phyloP scores from a whole-genome alignment of 2,888 invertebrate genomes.

The Mactromeris polynyma region DNA sequence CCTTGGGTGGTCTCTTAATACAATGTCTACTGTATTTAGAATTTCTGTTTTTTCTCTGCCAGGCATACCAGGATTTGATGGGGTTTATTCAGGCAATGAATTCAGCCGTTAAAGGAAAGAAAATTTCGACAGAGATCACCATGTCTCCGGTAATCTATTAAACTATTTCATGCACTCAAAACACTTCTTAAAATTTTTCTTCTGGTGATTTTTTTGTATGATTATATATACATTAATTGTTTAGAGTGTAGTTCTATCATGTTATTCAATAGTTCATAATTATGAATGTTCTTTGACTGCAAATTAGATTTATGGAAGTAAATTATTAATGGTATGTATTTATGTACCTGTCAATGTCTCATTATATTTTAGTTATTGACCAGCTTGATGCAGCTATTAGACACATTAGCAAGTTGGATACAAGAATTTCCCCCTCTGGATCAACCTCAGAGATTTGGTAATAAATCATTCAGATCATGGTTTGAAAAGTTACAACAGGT shows the following conservation, averaged over 20 bases:
- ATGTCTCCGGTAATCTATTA: constrained; percentile 73
- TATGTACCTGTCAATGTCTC: too few species aligned
- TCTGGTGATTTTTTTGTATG: too few species aligned
- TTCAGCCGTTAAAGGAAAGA: constrained; percentile 94
- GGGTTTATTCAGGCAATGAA: constrained; percentile 96
- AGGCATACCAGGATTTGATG: constrained; percentile 91
- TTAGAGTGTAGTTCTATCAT: too few species aligned
- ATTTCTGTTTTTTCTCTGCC: constrained; percentile 35
- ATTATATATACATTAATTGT: too few species aligned
- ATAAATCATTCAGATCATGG: constrained; percentile 96
- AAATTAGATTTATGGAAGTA: too few species aligned
- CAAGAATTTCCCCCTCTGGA: constrained; percentile 95
- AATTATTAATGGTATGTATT: too few species aligned
- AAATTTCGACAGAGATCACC: constrained; percentile 88
- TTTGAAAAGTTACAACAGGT: constrained; percentile 90
- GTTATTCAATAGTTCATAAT: too few species aligned
- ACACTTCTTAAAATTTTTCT: not conserved
- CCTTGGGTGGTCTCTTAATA: too few species aligned
- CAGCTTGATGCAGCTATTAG: constrained; percentile 90
- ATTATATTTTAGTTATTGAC: constrained; percentile 77
- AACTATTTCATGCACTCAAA: not conserved
- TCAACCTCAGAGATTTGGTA: constrained; percentile 98
- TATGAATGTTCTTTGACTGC: too few species aligned
- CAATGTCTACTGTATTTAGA: too few species aligned
- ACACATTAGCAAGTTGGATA: constrained; percentile 91